These are phyloP conservation scores for Eupelmus urozonus DNA, from an alignment of 2,888 invertebrate species.

Conservation along the genomic window DNA sequence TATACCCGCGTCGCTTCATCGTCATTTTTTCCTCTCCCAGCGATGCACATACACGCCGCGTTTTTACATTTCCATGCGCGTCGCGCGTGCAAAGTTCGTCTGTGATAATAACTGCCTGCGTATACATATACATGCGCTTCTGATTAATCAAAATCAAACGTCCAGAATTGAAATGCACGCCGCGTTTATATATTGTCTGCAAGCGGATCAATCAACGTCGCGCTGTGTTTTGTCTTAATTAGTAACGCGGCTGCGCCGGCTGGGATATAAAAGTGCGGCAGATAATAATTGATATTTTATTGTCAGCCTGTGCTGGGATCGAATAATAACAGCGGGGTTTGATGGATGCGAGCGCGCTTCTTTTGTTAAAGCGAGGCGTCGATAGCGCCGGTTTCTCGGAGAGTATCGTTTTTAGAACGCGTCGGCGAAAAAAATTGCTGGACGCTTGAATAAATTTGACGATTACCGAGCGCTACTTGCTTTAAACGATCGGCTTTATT, in stretches of 20 bases:
- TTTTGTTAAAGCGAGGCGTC: no score
- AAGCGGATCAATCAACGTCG: conserved; percentile 27
- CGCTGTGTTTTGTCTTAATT: conserved; percentile 6
- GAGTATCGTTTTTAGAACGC: no score
- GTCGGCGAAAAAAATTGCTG: no score
- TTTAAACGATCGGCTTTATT: no score
- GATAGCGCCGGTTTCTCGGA: no score
- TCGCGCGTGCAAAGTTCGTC: conserved; percentile 30
- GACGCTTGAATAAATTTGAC: no score
- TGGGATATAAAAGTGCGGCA: not conserved
- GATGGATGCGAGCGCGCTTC: no score
- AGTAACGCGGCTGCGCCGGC: not conserved
- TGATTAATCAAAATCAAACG: conserved; percentile 18
- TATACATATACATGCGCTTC: not conserved
- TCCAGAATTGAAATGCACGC: not conserved
- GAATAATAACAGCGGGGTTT: no score
- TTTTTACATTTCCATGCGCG: not conserved
- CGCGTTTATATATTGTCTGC: not conserved
- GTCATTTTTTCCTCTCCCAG: not conserved
- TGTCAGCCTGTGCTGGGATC: not conserved
- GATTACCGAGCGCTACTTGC: no score
- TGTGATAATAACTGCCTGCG: not conserved
- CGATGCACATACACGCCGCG: no score
- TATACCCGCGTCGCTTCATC: not conserved
- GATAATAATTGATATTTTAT: conserved; percentile 26